phyloP scores from a whole-genome alignment of 2,797 vertebrate species.

The Phyllotis vaccarum region DNA sequence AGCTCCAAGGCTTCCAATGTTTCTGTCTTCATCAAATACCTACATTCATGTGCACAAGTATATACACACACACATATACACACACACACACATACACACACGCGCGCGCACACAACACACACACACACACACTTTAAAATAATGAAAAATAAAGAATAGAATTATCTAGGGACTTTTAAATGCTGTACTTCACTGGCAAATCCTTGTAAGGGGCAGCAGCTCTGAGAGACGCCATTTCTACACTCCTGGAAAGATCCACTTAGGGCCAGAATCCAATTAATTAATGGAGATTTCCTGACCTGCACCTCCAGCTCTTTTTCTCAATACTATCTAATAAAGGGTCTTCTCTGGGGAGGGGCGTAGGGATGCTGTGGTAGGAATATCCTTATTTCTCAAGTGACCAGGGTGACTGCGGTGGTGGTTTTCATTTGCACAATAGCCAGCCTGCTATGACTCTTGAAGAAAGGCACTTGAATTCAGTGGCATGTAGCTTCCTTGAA shows the following conservation, averaged over 20 bases:
- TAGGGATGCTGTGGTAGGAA: too few relatives aligned
- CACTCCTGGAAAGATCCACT: background rate
- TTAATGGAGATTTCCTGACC: background rate
- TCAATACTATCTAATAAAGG: background rate
- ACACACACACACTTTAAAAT: background rate
- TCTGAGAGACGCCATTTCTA: background rate
- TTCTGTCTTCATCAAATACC: background rate
- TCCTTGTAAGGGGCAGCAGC: background rate
- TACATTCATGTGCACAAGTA: background rate
- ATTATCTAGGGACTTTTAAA: background rate
- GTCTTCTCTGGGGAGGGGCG: background rate
- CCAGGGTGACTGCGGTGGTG: background rate
- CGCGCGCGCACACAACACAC: background rate
- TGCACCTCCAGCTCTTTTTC: background rate
- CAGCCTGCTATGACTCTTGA: background rate
- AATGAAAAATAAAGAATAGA: background rate
- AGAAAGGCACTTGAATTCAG: background rate
- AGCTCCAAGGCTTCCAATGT: background rate
- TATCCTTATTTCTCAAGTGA: background rate
- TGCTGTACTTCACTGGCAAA: background rate
- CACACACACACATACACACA: background rate
- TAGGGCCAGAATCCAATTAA: slow-evolving; percentile 2
- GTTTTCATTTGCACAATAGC: background rate
- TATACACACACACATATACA: fast-evolving
- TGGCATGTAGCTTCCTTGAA: background rate